Base-by-base conservation (phyloP, 2,797 vertebrate genomes). In the Fundulus diaphanus region DNA sequence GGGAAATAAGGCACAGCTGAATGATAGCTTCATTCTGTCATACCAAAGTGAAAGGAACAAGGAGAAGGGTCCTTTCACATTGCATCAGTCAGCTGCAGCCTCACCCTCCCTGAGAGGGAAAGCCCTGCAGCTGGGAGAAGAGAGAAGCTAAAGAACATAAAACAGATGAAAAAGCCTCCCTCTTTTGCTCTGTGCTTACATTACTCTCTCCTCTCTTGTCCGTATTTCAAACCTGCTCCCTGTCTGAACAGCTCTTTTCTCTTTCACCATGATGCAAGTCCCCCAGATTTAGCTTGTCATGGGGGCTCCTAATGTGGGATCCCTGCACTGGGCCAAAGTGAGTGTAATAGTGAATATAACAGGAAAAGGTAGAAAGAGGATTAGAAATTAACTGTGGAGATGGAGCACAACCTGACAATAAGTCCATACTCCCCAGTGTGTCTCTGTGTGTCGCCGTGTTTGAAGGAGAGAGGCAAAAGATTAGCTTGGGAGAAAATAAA, bases 331-430 rank as follows among this genome's bases (percentile, higher is more conserved):
- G 73, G 68, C 82, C 75, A 74, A 61, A 79, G 33, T 65, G 71
- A 29, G 67, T 46, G 76, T 54, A 44, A 68, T 61, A 46, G 78
- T 70, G 78, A 73, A 63, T 61, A 51, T 33, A 46, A 69, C 73
- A 69, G 68, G 70, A 69, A 86, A 79, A 81, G 70, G 72, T 72
- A 86, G 82, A 72, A 70, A 87, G 80, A 81, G 88, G 89, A 91
- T 90, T 92, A 90, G 74, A 92, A 87, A 91, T 88, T 71, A 92
- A 90, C 86, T 84, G 84, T 86, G 82, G 79, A 82, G 86, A 87
- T 76, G 69, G 85, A 87, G 88, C 86, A 86, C 83, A 87, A 85
- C 77, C 88, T 86, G 80, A 90, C 92, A 88, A 88, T 88, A 88
- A 90, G 88, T 90, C 81, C 70, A 80, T 69, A 85, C 85, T 90